phyloP scores from a whole-genome alignment of 2,888 invertebrate genomes.

The Augochlorella aurata region DNA sequence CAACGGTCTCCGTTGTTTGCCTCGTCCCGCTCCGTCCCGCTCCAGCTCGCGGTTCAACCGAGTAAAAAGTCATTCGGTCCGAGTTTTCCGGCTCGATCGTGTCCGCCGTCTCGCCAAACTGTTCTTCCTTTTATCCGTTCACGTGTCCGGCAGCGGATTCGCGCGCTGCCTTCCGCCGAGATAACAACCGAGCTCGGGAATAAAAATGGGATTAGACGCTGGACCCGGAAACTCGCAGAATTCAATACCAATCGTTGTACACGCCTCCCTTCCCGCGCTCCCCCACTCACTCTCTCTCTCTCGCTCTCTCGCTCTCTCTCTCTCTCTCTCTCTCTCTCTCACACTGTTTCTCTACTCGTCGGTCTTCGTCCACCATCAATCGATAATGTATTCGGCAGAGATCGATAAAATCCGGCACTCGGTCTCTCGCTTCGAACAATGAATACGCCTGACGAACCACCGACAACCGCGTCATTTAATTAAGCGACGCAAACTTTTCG shows the following conservation, averaged over 20 bases:
- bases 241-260: too few species aligned
- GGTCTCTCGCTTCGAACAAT: slow-evolving; percentile 43
- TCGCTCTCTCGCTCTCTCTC: too few species aligned
- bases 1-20: neutral
- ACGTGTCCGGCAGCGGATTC: neutral
- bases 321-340: too few species aligned
- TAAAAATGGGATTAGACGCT: neutral
- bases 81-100: slow-evolving; percentile 6
- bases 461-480: slow-evolving; percentile 62
- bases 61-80: slow-evolving; percentile 4
- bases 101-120: neutral
- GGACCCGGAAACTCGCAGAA: too few species aligned
- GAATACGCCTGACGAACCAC: slow-evolving; percentile 58
- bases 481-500: slow-evolving; percentile 56
- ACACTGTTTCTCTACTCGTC: too few species aligned
- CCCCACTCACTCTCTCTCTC: too few species aligned
- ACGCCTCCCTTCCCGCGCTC: too few species aligned
- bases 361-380: too few species aligned
- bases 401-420: slow-evolving; percentile 47
- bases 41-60: neutral
- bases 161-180: neutral
- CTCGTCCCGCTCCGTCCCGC: neutral
- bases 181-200: slow-evolving; percentile 16
- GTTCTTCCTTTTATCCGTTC: neutral
- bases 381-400: slow-evolving; percentile 59